Percentiles rank a stretch among this genome's conserved stretches.
phyloP scores from a whole-genome alignment of 2,113 vertebrate species.

The Rana temporaria region DNA sequence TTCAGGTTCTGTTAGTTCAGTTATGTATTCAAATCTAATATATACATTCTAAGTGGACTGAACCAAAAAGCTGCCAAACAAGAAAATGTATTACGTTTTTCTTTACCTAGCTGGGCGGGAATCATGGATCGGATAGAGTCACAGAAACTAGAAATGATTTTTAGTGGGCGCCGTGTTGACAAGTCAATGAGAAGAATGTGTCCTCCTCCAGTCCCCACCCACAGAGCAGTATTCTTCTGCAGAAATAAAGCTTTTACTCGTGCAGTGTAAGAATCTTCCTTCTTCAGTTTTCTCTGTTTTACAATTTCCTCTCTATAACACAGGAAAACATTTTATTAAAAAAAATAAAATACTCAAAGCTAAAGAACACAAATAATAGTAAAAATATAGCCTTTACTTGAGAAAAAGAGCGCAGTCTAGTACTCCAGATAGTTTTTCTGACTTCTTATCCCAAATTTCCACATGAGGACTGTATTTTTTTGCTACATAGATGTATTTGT shows the following conservation, averaged over 20 bases:
- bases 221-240: constrained; percentile 84
- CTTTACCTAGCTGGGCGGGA: constrained; percentile 78
- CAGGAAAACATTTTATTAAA: background rate
- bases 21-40: no score
- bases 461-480: constrained; percentile 86
- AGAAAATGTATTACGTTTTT: background rate
- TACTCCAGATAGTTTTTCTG: constrained; percentile 82
- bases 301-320: constrained; percentile 70
- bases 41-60: no score
- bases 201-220: constrained; percentile 92
- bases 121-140: constrained; percentile 82
- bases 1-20: no score
- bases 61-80: background rate
- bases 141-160: constrained; percentile 77
- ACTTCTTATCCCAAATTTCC: constrained; percentile 94
- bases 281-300: constrained; percentile 62
- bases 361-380: background rate
- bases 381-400: constrained; percentile 71
- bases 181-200: constrained; percentile 88
- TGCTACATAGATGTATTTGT: constrained; percentile 87
- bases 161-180: constrained; percentile 79
- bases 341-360: background rate
- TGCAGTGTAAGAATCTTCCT: constrained; percentile 74
- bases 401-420: constrained; percentile 88
- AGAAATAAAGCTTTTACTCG: constrained; percentile 88